These are phyloP conservation scores for Iselma pallidipennis DNA, from an alignment of 2,888 invertebrate genomes.

Conservation along the genomic window DNA sequence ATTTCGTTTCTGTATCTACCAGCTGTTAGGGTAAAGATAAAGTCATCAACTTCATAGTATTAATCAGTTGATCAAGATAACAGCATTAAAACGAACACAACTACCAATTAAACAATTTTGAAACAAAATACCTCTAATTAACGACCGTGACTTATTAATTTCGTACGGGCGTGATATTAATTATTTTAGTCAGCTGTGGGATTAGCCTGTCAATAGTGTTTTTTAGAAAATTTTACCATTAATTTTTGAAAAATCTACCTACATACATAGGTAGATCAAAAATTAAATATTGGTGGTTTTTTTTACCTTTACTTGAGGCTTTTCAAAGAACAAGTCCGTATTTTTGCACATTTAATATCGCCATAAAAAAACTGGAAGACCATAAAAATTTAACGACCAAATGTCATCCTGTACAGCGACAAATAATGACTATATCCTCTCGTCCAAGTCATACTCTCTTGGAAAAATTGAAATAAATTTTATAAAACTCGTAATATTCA, in stretches of 20 bases:
- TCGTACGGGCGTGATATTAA: constrained; percentile 1
- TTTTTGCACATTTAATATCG: constrained; percentile 32
- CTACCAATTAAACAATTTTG: constrained; percentile 35
- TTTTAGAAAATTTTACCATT: background rate
- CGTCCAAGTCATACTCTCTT: constrained; percentile 1
- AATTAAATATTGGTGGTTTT: too few relatives aligned
- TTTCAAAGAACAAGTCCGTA: constrained; percentile 27
- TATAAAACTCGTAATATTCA: constrained; percentile 24
- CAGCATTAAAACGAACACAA: constrained; percentile 17
- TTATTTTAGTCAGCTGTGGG: background rate
- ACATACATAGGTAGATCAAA: too few relatives aligned
- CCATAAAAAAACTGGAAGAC: constrained; percentile 24
- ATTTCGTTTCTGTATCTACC: background rate
- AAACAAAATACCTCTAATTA: constrained; percentile 36
- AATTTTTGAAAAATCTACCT: too few relatives aligned
- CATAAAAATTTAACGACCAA: constrained; percentile 32
- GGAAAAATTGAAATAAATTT: constrained; percentile 11
- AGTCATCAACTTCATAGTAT: background rate
- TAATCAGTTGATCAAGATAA: background rate
- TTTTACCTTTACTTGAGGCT: background rate
- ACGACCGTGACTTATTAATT: constrained; percentile 33
- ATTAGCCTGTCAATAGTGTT: background rate
- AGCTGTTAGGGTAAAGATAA: background rate
- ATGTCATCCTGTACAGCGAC: constrained; percentile 10
- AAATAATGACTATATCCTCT: background rate